These are phyloP conservation scores for Lasiurus borealis DNA, from an alignment of 2,113 vertebrate genomes.

Conservation along the genomic window DNA sequence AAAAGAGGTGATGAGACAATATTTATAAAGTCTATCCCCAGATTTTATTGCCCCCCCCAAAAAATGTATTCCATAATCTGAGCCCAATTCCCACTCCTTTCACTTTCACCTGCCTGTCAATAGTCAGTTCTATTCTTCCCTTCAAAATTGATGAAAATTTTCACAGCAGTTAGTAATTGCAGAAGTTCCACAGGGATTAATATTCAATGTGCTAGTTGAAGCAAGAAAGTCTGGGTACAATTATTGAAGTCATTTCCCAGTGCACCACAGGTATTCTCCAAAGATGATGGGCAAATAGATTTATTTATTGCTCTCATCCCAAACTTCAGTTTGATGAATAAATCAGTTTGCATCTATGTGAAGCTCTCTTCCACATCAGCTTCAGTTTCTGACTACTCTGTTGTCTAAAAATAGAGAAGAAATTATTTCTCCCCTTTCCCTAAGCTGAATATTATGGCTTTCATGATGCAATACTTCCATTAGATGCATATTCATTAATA, in stretches of 20 bases:
- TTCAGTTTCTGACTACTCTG: not conserved
- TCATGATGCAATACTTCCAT: not conserved
- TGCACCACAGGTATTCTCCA: conserved; percentile 45
- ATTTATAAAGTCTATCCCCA: not conserved
- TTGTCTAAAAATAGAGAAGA: conserved; percentile 53
- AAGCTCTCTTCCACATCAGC: conserved; percentile 10
- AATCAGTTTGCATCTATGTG: conserved; percentile 10
- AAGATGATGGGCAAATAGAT: conserved; percentile 60
- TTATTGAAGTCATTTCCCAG: conserved; percentile 72
- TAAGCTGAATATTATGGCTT: not conserved
- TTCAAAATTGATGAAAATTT: conserved; percentile 72
- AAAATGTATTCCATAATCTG: not conserved
- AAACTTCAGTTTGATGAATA: conserved; percentile 69
- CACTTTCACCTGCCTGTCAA: conserved; percentile 30
- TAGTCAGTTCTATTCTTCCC: conserved; percentile 52
- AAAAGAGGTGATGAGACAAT: not conserved
- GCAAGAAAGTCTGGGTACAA: conserved; percentile 49
- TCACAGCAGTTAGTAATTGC: conserved; percentile 72
- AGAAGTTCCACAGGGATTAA: conserved; percentile 68
- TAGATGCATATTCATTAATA: not conserved
- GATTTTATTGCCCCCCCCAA: not conserved
- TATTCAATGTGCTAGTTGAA: conserved; percentile 67
- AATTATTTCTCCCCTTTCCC: not conserved
- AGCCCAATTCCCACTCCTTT: not conserved
- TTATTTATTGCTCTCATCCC: conserved; percentile 77